phyloP scores from a whole-genome alignment of 2,888 invertebrate genomes.

The Coleophora deauratella region DNA sequence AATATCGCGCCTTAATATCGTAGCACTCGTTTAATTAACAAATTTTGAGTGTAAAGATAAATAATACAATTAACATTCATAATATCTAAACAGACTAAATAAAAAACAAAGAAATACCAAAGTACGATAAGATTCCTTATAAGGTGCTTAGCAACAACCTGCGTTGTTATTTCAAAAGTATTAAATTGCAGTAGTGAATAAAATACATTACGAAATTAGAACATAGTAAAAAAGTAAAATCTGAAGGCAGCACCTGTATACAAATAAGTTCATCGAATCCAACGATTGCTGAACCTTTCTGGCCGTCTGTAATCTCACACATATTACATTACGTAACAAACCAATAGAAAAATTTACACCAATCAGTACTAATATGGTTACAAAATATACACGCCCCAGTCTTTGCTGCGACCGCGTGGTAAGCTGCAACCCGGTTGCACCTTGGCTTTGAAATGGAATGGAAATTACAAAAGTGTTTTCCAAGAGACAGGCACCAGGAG shows the following conservation, averaged over 20 bases:
- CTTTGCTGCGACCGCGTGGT: constrained; percentile 30
- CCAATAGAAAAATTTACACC: constrained; percentile 71
- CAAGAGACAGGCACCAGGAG: constrained; percentile 8
- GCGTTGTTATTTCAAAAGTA: constrained; percentile 30
- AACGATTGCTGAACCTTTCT: constrained; percentile 27
- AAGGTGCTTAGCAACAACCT: constrained; percentile 36
- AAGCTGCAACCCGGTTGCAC: constrained; percentile 6
- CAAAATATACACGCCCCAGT: constrained; percentile 51
- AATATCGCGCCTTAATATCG: constrained; percentile 28
- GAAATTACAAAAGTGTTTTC: constrained; percentile 7
- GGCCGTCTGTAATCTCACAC: constrained; percentile 32
- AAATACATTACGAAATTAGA: constrained; percentile 19
- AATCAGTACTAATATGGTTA: constrained; percentile 61
- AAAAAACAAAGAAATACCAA: constrained; percentile 44
- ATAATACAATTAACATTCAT: constrained; percentile 65
- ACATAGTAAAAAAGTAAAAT: constrained; percentile 25
- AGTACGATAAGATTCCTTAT: constrained; percentile 53
- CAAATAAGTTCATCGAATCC: constrained; percentile 34
- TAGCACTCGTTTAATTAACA: constrained; percentile 44
- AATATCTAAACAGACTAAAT: constrained; percentile 68
- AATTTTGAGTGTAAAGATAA: constrained; percentile 67
- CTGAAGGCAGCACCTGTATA: constrained; percentile 49
- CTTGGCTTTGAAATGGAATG: constrained; percentile 11
- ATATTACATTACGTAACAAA: constrained; percentile 50
- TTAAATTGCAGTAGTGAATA: constrained; percentile 18